Conservation (phyloP, 2,888 invertebrate genomes). For the Perizoma flavofasciatum region DNA sequence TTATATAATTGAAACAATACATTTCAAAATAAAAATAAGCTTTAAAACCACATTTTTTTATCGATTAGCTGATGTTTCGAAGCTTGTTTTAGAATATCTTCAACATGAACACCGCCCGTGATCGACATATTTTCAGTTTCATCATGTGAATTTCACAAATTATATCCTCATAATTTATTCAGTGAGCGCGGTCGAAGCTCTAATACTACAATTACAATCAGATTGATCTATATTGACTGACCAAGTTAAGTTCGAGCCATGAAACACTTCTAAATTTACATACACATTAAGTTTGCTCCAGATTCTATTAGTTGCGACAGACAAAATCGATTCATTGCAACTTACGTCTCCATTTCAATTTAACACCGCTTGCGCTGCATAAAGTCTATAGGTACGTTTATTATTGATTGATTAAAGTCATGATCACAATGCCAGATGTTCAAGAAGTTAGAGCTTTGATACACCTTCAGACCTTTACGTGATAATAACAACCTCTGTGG, state of each 20-base stretch:
- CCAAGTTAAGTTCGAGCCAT: constrained; percentile 56
- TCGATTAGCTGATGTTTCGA: too few species aligned
- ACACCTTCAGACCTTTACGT: constrained; percentile 9
- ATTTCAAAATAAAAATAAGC: too few species aligned
- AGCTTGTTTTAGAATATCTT: too few species aligned
- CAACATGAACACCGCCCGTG: too few species aligned
- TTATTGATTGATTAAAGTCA: constrained; percentile 23
- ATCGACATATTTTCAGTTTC: too few species aligned
- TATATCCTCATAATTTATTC: constrained; percentile 37
- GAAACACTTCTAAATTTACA: constrained; percentile 64
- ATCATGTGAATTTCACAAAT: constrained; percentile 17
- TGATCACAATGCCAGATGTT: constrained; percentile 17
- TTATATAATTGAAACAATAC: constrained; percentile 13
- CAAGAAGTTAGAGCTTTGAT: constrained; percentile 3
- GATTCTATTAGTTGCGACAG: constrained; percentile 64
- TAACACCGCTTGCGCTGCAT: constrained; percentile 42
- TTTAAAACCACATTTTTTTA: too few species aligned
- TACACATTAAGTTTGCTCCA: constrained; percentile 69
- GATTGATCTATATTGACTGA: constrained; percentile 55
- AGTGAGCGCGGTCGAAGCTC: constrained; percentile 38
- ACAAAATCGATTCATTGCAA: constrained; percentile 54
- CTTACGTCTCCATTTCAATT: constrained; percentile 61
- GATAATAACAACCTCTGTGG: too few species aligned
- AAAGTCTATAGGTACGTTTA: constrained; percentile 7
- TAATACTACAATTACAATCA: constrained; percentile 45